Conservation (phyloP, 1,140 invertebrate species). For the Meloidogyne chitwoodi region DNA sequence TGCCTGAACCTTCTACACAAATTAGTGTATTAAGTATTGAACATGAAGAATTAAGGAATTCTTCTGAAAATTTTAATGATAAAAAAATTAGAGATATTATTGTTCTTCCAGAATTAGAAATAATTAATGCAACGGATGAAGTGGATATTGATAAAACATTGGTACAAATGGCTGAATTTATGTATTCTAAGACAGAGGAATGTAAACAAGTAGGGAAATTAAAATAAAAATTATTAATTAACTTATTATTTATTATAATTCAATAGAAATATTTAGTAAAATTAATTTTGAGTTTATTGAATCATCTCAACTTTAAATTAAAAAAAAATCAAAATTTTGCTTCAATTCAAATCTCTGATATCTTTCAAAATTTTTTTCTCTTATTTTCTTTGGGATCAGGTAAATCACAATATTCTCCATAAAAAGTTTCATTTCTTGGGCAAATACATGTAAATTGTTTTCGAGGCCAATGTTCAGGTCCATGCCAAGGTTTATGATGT, state of each 20-base stretch:
- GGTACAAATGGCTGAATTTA: slow-evolving; percentile 8
- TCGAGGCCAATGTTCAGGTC: slow-evolving; percentile 14
- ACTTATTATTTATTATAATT: too few relatives aligned
- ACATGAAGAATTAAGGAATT: not conserved
- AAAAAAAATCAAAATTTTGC: not conserved
- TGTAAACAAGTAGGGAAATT: slow-evolving; percentile 6
- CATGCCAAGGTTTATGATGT: not conserved
- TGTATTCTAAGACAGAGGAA: not conserved
- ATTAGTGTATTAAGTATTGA: not conserved
- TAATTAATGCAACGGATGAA: slow-evolving; percentile 4
- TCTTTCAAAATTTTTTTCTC: too few relatives aligned
- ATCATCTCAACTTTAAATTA: too few relatives aligned
- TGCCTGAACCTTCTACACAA: not conserved
- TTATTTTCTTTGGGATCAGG: not conserved
- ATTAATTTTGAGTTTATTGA: not conserved
- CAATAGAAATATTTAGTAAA: too few relatives aligned
- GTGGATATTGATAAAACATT: slow-evolving; percentile 11
- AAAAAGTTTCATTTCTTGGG: not conserved
- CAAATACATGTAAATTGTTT: slow-evolving; percentile 22
- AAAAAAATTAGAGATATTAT: slow-evolving; percentile 23
- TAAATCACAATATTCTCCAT: slow-evolving; percentile 26
- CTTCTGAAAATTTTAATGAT: too few relatives aligned
- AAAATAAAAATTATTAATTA: not conserved
- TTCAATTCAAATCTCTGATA: too few relatives aligned
- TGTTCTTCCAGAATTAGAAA: slow-evolving; percentile 17